Evolutionary conservation across 2,113 vertebrate species (phyloP), one percentile per base, ranked within the genome.

Genomic region (Bambusicola thoracicus): DNA sequence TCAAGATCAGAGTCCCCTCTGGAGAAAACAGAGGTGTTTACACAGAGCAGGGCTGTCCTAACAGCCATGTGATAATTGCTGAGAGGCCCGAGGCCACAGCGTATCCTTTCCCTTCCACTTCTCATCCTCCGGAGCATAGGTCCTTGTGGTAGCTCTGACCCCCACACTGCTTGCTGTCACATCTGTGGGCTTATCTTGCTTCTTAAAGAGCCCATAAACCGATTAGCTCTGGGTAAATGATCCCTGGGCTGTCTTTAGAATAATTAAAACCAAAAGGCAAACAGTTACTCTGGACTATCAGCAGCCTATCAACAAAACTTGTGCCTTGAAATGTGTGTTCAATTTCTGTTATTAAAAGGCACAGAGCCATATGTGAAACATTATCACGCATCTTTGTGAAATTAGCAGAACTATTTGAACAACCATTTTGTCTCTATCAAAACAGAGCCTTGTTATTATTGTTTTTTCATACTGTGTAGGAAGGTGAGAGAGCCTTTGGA

Each of bases 311-410:
- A 97, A 95, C 95, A 95, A 95, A 97, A 98, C 96, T 97, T 97
- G 94, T 96, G 96, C 95, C 97, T 97, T 93, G 92, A 97, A 98
- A 98, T 97, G 97, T 98, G 98, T 95, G 96, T 97, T 98, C 97
- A 97, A 97, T 98, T 98, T 98, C 94, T 97, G 96, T 97, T 98
- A 96, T 97, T 98, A 97, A 98, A 98, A 98, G 97, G 91, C 97
- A 59, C 91, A 74, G 95, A 97, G 87, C 96, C 98, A 98, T 97
- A 97, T 98, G 98, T 95, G 96, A 96, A 97, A 93, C 96, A 98
- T 98, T 98, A 98, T 97, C 97, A 88, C 51, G 81, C 95, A 97
- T 98, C 98, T 98, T 98, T 98, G 97, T 94, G 95, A 98, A 98
- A 98, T 98, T 98, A 98, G 97, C 96, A 97, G 94, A 97, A 96